Evolutionary conservation across 1,140 invertebrate genomes (phyloP).

Genomic region (Alviniconcha marisindica): DNA sequence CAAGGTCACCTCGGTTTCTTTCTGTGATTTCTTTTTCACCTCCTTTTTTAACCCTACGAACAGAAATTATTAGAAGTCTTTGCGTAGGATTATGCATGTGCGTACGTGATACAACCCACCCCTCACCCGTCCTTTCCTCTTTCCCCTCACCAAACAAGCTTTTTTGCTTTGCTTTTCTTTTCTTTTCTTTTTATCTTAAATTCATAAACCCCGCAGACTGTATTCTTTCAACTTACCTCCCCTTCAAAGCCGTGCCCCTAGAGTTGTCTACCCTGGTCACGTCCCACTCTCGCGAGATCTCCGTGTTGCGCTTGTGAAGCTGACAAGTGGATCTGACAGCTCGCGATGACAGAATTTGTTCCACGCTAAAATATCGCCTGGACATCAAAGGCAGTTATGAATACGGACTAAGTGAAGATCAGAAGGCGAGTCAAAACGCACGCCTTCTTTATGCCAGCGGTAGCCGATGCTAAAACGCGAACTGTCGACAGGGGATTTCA

Average conservation of each 20-base stretch:
- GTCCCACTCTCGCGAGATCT: slow-evolving; percentile 20
- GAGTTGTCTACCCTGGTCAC: slow-evolving; percentile 20
- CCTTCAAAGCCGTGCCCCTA: not conserved
- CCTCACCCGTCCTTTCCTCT: not conserved
- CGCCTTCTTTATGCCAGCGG: not conserved
- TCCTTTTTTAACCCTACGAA: too few species aligned
- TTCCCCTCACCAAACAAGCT: not conserved
- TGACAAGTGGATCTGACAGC: not conserved
- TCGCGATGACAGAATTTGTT: slow-evolving; percentile 26
- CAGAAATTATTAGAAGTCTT: too few species aligned
- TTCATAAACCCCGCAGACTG: not conserved
- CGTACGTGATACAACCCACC: too few species aligned
- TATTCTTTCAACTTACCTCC: not conserved
- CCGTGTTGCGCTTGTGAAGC: not conserved
- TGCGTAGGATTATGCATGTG: too few species aligned
- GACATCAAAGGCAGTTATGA: slow-evolving; percentile 24
- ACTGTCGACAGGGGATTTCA: not conserved
- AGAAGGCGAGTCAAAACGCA: not conserved
- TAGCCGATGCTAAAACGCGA: not conserved
- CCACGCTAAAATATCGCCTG: not conserved
- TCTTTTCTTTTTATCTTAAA: not conserved
- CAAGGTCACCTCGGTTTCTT: too few species aligned
- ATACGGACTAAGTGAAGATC: slow-evolving; percentile 28
- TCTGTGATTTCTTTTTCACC: too few species aligned
- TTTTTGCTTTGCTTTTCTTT: too few species aligned